phyloP scores from a whole-genome alignment of 2,113 vertebrate genomes.

The Megaptera novaeangliae region DNA sequence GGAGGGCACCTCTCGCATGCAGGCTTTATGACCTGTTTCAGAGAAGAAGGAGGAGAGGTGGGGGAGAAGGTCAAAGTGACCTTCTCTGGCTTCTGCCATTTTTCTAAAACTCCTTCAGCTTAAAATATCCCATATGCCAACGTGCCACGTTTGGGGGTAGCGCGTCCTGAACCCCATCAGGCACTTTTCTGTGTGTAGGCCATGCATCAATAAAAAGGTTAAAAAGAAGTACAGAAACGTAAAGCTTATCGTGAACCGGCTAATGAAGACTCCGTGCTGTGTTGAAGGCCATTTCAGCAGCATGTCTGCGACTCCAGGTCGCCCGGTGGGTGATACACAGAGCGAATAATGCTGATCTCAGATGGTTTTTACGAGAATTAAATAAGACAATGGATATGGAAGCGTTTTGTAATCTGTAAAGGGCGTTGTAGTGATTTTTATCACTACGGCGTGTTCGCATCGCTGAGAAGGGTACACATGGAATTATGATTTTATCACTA shows the following conservation, averaged over 20 bases:
- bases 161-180: not conserved
- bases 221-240: not conserved
- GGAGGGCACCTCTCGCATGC: not conserved
- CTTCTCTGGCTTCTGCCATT: not conserved
- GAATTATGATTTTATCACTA: not conserved
- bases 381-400: not conserved
- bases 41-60: not conserved
- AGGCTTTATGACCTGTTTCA: not conserved
- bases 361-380: not conserved
- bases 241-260: not conserved
- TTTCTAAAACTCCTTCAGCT: not conserved
- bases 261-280: not conserved
- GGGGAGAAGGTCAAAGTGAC: not conserved
- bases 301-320: not conserved
- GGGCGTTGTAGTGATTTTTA: not conserved
- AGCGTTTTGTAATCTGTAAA: not conserved
- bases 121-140: not conserved
- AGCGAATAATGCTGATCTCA: not conserved
- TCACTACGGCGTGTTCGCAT: not conserved
- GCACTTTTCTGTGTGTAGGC: not conserved
- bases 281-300: not conserved
- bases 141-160: not conserved
- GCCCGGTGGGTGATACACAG: no score
- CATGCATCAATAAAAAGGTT: not conserved
- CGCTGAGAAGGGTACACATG: not conserved